A percentile compares a stretch with the other conserved stretches of the same genome.
These are phyloP conservation scores for Gymnocheta viridis DNA, from an alignment of 2,888 invertebrate species.

Conservation along the genomic window DNA sequence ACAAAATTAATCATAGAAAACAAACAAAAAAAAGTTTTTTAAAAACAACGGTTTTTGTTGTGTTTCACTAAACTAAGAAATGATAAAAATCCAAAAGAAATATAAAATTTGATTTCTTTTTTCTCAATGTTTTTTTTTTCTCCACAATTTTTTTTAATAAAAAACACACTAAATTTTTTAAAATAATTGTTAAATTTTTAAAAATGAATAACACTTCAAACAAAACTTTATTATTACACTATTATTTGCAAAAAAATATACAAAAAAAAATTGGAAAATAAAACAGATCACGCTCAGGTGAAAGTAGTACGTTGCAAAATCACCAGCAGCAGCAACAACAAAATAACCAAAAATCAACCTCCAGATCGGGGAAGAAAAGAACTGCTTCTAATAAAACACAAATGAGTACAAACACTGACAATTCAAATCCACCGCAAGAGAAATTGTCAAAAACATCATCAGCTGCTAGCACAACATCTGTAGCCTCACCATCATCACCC, in stretches of 20 bases:
- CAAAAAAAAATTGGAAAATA: conserved; percentile 41
- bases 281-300: conserved; percentile 78
- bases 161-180: conserved; percentile 27
- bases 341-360: conserved; percentile 73
- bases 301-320: conserved; percentile 74
- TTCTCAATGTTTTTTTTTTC: conserved; percentile 62
- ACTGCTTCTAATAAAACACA: conserved; percentile 75
- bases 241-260: conserved; percentile 20
- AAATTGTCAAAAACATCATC: conserved; percentile 72
- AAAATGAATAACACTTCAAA: conserved; percentile 34
- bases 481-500: conserved; percentile 39
- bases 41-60: conserved; percentile 6
- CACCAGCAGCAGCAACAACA: conserved; percentile 72
- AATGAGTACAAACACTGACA: conserved; percentile 61
- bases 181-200: conserved; percentile 2
- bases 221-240: conserved; percentile 18
- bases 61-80: conserved; percentile 36
- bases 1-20: conserved; percentile 34
- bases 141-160: conserved; percentile 22
- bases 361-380: conserved; percentile 81
- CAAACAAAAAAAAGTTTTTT: neutral
- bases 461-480: conserved; percentile 62
- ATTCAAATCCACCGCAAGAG: conserved; percentile 70
- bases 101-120: conserved; percentile 59
- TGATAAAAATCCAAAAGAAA: conserved; percentile 42